Conservation (phyloP, 2,797 vertebrate species). For the Microctenopoma lineatum region DNA sequence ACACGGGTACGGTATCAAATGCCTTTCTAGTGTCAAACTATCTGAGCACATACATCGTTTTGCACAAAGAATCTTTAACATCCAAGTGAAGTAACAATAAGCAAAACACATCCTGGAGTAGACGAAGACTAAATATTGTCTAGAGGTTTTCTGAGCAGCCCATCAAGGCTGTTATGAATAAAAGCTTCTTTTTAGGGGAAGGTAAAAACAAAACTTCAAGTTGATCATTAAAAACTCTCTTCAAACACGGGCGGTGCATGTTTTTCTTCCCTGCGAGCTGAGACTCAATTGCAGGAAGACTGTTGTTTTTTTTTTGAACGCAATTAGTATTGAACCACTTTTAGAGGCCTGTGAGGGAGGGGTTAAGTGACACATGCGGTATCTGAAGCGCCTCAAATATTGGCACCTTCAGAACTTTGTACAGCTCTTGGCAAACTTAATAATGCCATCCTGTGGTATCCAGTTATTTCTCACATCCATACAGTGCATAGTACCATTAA, state of each 20-base stretch:
- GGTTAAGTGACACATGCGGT: slow-evolving; percentile 37
- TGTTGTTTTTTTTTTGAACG: slow-evolving; percentile 4
- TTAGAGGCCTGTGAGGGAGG: slow-evolving; percentile 22
- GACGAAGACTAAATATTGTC: not conserved
- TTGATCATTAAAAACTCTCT: slow-evolving; percentile 19
- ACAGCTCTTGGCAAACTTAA: slow-evolving; percentile 20
- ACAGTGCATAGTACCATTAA: slow-evolving; percentile 4
- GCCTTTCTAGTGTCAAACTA: not conserved
- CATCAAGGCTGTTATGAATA: slow-evolving; percentile 6
- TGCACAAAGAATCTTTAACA: not conserved
- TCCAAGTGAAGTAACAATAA: not conserved
- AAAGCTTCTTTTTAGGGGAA: slow-evolving; percentile 5
- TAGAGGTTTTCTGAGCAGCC: not conserved
- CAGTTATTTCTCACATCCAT: slow-evolving; percentile 19
- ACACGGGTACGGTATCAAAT: not conserved
- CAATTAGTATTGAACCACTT: slow-evolving; percentile 41
- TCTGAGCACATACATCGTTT: not conserved
- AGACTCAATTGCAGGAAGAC: slow-evolving; percentile 3
- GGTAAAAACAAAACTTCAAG: not conserved
- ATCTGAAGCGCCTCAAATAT: slow-evolving; percentile 39
- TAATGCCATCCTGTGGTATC: slow-evolving; percentile 11
- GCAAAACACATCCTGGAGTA: not conserved
- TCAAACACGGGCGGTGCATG: not conserved
- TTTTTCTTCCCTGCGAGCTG: not conserved
- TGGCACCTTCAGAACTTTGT: slow-evolving; percentile 42